Base-by-base conservation (phyloP, 2,888 invertebrate species). In the Drosophila mimica region DNA sequence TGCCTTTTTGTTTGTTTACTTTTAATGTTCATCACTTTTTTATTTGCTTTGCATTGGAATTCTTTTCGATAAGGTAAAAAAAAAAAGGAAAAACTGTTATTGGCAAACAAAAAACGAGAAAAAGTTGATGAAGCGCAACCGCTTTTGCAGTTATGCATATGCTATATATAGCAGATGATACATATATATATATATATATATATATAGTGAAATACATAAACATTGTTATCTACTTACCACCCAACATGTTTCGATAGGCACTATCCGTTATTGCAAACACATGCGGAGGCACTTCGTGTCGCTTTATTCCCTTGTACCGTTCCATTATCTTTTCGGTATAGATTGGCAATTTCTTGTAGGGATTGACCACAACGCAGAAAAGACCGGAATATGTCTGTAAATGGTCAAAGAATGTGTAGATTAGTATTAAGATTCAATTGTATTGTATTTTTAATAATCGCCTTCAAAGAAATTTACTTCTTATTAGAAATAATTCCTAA, bases 311-410 rank as follows among this genome's bases (percentile, higher is more conserved):
- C 95, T 99, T 99, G 95, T 99, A 99, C 94, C 98, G 95, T 94
- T 99, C 99, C 96, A 99, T 98, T 89, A 99, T 98, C 94, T 98
- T 98, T 94, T 99, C 99, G 92, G 99, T 99, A 95, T 99, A 99
- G 93, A 99, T 99, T 76, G 99, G 99, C 93, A 99, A 95, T 94
- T 97, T 97, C 95, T 99, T 99, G 96, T 99, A 99, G 5, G 99
- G 99, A 94, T 99, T 99, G 88, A 99, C 99, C 90, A 99, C 99
- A 92, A 99, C 99, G 94, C 99, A 99, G 95, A 99, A 99, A 90
- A 99, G 97, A 82, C 99, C 99, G 83, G 99, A 99, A 94, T 99
- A 99, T 89, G 99, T 99, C 99, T 99, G 96, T 36, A 95, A 94
- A 88, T 43, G 20, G 2, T 8, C 13, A 90, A 43, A 52, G 31